Evolutionary conservation across 2,113 vertebrate species (phyloP).

Genomic region (Peucedramus taeniatus): DNA sequence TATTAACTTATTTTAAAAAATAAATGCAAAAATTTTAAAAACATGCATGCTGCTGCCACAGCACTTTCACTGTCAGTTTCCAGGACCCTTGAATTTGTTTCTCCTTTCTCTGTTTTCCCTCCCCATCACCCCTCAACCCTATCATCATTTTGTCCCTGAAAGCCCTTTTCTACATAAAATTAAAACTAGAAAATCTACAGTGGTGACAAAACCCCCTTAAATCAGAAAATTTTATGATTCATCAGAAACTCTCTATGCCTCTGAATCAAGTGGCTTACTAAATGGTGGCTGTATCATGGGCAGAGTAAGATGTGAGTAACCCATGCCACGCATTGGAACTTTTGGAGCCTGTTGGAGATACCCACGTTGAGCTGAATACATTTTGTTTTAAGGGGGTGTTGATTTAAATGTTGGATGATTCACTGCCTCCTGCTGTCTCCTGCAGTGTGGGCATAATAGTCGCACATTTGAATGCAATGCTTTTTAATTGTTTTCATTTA

Average conservation of each 20-base stretch:
- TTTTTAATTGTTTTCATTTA: slow-evolving; percentile 24
- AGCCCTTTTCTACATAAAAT: slow-evolving; percentile 33
- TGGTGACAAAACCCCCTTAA: slow-evolving; percentile 16
- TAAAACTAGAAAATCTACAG: neutral
- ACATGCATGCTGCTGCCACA: neutral
- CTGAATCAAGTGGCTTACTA: slow-evolving; percentile 37
- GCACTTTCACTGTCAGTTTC: neutral
- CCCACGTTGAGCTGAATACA: slow-evolving; percentile 57
- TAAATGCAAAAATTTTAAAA: neutral
- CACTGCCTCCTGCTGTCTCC: slow-evolving; percentile 57
- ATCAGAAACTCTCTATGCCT: slow-evolving; percentile 13
- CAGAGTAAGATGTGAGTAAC: slow-evolving; percentile 47
- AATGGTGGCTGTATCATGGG: slow-evolving; percentile 6
- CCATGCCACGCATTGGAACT: slow-evolving; percentile 2
- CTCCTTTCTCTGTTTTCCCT: neutral
- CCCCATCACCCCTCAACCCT: neutral
- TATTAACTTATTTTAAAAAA: neutral
- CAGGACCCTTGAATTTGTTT: neutral
- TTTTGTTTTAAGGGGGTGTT: slow-evolving; percentile 62
- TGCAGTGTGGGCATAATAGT: slow-evolving; percentile 54
- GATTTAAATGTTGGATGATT: slow-evolving; percentile 67
- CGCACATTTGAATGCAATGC: slow-evolving; percentile 20
- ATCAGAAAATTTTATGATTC: slow-evolving; percentile 1
- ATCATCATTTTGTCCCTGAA: slow-evolving; percentile 32
- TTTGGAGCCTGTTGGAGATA: slow-evolving; percentile 21